Evolutionary conservation across 2,797 vertebrate species (phyloP).

Genomic region (Tolypeutes matacus): DNA sequence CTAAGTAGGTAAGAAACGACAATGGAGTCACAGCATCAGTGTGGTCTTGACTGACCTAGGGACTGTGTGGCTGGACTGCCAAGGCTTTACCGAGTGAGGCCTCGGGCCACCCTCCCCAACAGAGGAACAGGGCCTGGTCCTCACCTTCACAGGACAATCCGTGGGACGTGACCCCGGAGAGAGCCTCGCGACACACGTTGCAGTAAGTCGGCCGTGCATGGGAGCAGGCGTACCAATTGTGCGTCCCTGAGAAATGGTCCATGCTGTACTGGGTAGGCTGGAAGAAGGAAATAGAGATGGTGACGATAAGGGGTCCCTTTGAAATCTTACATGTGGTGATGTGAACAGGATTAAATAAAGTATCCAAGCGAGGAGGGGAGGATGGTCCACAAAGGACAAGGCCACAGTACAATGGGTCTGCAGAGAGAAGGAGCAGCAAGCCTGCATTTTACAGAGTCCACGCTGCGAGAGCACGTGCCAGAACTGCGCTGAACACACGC

Average conservation of each 20-base stretch:
- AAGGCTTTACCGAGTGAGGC: too few relatives aligned
- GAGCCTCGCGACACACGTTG: conserved; percentile 96
- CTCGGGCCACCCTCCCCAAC: background rate
- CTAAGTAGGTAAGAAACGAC: background rate
- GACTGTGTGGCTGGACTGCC: background rate
- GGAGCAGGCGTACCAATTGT: conserved; percentile 98
- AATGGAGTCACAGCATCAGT: fast-evolving
- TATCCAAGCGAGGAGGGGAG: background rate
- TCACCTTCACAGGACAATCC: conserved; percentile 98
- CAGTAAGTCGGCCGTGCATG: conserved; percentile 98
- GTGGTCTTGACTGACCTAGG: background rate
- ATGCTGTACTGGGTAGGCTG: conserved; percentile 98
- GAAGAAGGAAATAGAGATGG: background rate
- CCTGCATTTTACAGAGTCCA: background rate
- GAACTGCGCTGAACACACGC: fast-evolving
- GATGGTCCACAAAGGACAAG: background rate
- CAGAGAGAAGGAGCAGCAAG: background rate
- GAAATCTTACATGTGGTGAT: background rate
- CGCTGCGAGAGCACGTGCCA: background rate
- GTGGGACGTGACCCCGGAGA: conserved; percentile 97
- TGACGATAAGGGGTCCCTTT: background rate
- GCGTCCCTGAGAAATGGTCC: conserved; percentile 99
- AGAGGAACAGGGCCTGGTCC: fast-evolving
- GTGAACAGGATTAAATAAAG: background rate
- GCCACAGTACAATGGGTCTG: background rate